Evolutionary conservation across 2,888 invertebrate genomes (phyloP).

Genomic region (Tetragonisca angustula): DNA sequence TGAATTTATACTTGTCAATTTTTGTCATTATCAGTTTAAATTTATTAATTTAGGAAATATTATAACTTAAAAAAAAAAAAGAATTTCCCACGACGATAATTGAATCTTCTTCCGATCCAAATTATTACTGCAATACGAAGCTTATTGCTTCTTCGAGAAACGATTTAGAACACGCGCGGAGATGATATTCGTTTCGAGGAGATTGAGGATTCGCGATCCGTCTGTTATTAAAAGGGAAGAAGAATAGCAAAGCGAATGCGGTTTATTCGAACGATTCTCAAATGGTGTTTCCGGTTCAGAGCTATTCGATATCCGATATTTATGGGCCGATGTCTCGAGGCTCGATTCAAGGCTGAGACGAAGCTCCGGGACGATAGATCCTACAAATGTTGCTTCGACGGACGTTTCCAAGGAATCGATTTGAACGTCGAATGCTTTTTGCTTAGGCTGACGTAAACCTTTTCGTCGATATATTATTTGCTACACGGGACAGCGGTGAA

Average conservation of each 20-base stretch:
- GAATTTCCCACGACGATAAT: too few species aligned
- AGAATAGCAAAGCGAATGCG: not conserved
- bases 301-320: slow-evolving; percentile 56
- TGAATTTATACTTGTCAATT: too few species aligned
- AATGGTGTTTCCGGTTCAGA: slow-evolving; percentile 36
- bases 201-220: not conserved
- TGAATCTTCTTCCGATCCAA: too few species aligned
- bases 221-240: slow-evolving; percentile 16
- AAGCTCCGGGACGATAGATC: slow-evolving; percentile 20
- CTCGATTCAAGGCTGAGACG: not conserved
- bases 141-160: too few species aligned
- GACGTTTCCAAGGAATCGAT: slow-evolving; percentile 40
- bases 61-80: too few species aligned
- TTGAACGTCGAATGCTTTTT: slow-evolving; percentile 32
- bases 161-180: not conserved
- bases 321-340: slow-evolving; percentile 37
- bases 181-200: not conserved
- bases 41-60: too few species aligned
- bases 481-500: not conserved
- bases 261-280: slow-evolving; percentile 35
- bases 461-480: not conserved
- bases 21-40: too few species aligned
- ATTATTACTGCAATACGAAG: not conserved
- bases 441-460: slow-evolving; percentile 3
- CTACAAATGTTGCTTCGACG: not conserved